Evolutionary conservation across 30 jellyfish, hydroid and myxozoan species (phyloP).

Genomic region (Pelagia noctiluca): DNA sequence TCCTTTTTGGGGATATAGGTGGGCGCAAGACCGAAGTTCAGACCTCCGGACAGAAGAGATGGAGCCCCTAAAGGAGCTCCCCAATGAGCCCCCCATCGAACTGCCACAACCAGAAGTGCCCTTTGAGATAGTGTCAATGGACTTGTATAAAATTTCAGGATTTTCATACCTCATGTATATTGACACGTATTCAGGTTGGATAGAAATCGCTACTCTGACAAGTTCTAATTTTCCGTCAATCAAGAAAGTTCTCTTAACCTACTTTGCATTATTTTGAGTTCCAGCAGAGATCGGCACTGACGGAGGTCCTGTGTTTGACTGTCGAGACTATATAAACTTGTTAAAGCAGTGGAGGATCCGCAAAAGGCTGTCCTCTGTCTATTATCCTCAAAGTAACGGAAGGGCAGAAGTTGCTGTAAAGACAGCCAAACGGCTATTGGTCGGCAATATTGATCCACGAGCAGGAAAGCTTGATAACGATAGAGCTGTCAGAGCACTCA

Average conservation of each 20-base stretch:
- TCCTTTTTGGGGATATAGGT: too few species aligned
- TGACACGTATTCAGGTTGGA: constrained; percentile 54
- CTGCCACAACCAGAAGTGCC: constrained; percentile 43
- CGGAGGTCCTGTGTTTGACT: not conserved
- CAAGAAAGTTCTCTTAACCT: not conserved
- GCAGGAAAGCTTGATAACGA: constrained; percentile 17
- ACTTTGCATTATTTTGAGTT: not conserved
- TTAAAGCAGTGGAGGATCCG: constrained; percentile 1
- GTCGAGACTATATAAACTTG: not conserved
- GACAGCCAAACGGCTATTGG: constrained; percentile 1
- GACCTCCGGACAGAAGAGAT: too few species aligned
- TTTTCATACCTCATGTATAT: constrained; percentile 14
- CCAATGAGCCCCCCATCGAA: constrained; percentile 28
- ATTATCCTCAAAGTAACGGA: constrained; percentile 41
- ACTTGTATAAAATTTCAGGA: constrained; percentile 32
- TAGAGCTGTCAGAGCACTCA: not conserved
- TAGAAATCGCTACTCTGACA: constrained; percentile 49
- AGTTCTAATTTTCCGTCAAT: not conserved
- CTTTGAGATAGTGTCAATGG: not conserved
- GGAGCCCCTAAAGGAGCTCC: too few species aligned
- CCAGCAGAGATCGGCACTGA: not conserved
- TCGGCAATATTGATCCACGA: constrained; percentile 6
- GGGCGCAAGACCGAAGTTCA: too few species aligned
- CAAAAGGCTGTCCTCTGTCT: constrained; percentile 34
- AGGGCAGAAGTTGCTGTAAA: constrained; percentile 50